Evolutionary conservation across 2,888 invertebrate genomes (phyloP), one percentile per base, ranked within the genome.

Genomic region (Tortricodes alternella): DNA sequence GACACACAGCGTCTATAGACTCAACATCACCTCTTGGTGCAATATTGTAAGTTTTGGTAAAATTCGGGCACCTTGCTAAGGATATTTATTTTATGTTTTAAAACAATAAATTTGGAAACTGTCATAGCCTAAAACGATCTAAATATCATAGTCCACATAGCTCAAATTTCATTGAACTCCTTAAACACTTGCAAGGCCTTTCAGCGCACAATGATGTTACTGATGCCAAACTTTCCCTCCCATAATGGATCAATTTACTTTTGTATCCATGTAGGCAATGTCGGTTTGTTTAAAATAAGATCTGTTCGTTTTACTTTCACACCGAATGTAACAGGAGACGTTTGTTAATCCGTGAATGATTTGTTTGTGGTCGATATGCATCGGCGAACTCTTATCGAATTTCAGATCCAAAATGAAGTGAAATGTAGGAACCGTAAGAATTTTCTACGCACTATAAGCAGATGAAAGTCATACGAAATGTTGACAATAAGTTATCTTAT

Each of bases 171-270:
- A 29, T 3, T 27, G 7, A 29, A 29, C 29, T 37, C 16, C 13
- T 29, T 15, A 23, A 35, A 46, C 21, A 34, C 35, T 21, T 3
- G 46, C 23, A 6, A 18, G 34, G 53, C 39, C 48, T 55, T 55
- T 55, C 55, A 55, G 55, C 41, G 21, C 43, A 49, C 55, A 55
- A 55, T 49, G 56, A 50, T 44, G 49, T 50, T 55, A 50, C 50
- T 27, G 38, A 50, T 56, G 56, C 44, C 27, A 44, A 32, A 56
- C 56, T 56, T 56, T 56, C 56, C 56, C 56, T 56, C 37, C 56
- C 56, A 24, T 56, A 56, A 56, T 56, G 50, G 50, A 56, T 56
- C 56, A 56, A 56, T 56, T 50, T 56, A 56, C 56, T 50, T 56
- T 56, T 56, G 56, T 56, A 38, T 50, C 56, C 49, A 43, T 37